Evolutionary conservation across 2,888 invertebrate species (phyloP), one percentile per base, ranked within the genome.

Genomic region (Apamea sordens): DNA sequence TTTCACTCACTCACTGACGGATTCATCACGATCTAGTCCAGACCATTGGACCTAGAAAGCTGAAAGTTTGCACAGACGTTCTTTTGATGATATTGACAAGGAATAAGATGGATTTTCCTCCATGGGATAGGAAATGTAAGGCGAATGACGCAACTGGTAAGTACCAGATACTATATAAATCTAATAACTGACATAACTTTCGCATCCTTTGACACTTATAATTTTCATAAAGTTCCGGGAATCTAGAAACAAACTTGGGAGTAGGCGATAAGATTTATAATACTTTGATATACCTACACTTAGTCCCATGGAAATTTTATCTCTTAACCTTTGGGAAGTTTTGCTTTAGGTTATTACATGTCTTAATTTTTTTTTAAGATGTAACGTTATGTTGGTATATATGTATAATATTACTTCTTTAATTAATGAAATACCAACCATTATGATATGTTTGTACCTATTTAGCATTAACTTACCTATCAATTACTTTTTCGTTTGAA

Each of bases 241-340:
- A 76, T 36, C n/a, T 41, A 47, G 21, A 28, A 36, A 41, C 15
- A 1, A 50, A 50, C 65, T 76, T 53, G 11, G n/a, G 28, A 59
- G 69, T 65, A 50, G 24, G n/a, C 15, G 13, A 59, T 28, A 69
- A 24, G 28, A 59, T 81, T 75, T 56, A 56, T 32, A 63, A 47
- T 21, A 56, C 36, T 80, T 75, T 82, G 32, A 41, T 76, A 69
- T 36, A 47, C 80, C 18, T 75, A 56, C 53, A 36, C 36, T 3
- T 1, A 36, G 65, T 50, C n/a, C 21, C 24, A 74, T 81, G 50
- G 15, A 67, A 50, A 67, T 81, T 79, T 53, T 59, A 6, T 68
- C 8, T 44, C n/a, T 10, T 41, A 32, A 41, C 21, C 50, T 50
- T 41, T 56, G 0, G 0, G 2, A 77, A 78, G 36, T 68, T 78